A percentile compares a stretch with the other conserved stretches of the same genome.
These are phyloP conservation scores for Drosophila cardini DNA, from an alignment of 1,140 invertebrate genomes.

Conservation along the genomic window DNA sequence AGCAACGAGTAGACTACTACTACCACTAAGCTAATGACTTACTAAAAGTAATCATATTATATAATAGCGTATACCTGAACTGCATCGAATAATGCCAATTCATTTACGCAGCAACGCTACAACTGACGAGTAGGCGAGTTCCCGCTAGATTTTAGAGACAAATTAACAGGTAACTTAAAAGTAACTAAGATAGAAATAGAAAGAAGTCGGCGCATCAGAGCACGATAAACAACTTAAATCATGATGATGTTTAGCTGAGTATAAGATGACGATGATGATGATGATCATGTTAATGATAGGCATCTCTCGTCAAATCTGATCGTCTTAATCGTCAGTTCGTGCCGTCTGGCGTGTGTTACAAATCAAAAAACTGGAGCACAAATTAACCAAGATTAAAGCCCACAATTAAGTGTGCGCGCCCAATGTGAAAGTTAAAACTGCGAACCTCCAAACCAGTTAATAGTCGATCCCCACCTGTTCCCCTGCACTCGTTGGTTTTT, in stretches of 20 bases:
- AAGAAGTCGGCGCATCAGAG: constrained; percentile 5
- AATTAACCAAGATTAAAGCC: constrained; percentile 79
- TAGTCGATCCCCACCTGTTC: constrained; percentile 25
- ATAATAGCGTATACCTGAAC: constrained; percentile 7
- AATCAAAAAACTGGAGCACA: constrained; percentile 74
- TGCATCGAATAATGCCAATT: constrained; percentile 5
- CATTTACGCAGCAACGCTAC: constrained; percentile 5
- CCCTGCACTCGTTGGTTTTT: constrained; percentile 20
- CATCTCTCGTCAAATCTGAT: constrained; percentile 24
- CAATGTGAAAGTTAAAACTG: constrained; percentile 80
- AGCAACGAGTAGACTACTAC: background rate
- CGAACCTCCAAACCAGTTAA: constrained; percentile 62
- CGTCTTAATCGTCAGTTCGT: constrained; percentile 49
- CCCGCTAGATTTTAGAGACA: too few species aligned
- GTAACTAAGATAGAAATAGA: constrained; percentile 1
- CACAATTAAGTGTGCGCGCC: constrained; percentile 76
- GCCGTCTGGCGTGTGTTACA: constrained; percentile 42
- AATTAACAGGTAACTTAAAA: background rate
- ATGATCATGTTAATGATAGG: constrained; percentile 3
- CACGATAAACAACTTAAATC: background rate
- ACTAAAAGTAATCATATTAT: background rate
- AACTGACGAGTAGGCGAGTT: background rate
- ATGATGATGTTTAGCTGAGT: constrained; percentile 1
- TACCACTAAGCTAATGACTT: background rate
- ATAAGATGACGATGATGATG: constrained; percentile 7